Percentiles rank a stretch among this genome's conserved stretches.
These are phyloP conservation scores for Caradrina clavipalpis DNA, from an alignment of 2,888 invertebrate genomes.

Conservation along the genomic window DNA sequence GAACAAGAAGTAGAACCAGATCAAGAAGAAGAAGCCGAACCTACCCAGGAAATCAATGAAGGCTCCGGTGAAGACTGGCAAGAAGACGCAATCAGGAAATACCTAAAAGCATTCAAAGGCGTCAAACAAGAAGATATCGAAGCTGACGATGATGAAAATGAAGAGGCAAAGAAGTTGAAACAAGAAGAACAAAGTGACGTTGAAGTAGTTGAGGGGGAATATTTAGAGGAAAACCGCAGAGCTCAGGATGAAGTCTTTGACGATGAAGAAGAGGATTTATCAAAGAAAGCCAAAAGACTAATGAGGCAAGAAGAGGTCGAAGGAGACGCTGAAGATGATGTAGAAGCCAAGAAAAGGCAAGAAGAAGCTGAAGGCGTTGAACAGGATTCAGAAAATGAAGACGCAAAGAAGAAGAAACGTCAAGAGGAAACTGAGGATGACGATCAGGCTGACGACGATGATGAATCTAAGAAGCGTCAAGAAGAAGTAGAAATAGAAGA, in stretches of 20 bases:
- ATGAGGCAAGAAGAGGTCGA: constrained; percentile 54
- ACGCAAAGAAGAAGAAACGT: constrained; percentile 33
- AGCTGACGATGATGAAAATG: constrained; percentile 45
- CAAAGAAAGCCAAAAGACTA: constrained; percentile 37
- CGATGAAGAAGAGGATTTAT: constrained; percentile 45
- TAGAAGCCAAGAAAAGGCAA: constrained; percentile 38
- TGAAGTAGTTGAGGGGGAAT: constrained; percentile 60
- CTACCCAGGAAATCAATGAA: constrained; percentile 47
- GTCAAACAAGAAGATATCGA: constrained; percentile 66
- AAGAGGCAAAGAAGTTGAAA: constrained; percentile 43
- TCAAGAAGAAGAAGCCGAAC: constrained; percentile 32
- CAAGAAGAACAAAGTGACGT: constrained; percentile 50
- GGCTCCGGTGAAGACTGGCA: constrained; percentile 71
- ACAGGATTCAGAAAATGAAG: constrained; percentile 46
- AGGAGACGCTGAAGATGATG: constrained; percentile 25
- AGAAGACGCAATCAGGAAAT: constrained; percentile 65
- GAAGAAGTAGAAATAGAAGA: constrained; percentile 50
- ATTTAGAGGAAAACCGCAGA: constrained; percentile 37
- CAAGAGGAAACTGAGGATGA: constrained; percentile 56
- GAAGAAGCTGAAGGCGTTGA: constrained; percentile 51
- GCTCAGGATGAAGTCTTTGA: constrained; percentile 57
- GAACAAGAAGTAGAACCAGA: constrained; percentile 74
- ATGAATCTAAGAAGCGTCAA: constrained; percentile 38
- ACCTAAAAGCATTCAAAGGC: constrained; percentile 55
- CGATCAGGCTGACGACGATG: constrained; percentile 44